phyloP scores from a whole-genome alignment of 2,888 invertebrate species.

The Aporophyla lueneburgensis region DNA sequence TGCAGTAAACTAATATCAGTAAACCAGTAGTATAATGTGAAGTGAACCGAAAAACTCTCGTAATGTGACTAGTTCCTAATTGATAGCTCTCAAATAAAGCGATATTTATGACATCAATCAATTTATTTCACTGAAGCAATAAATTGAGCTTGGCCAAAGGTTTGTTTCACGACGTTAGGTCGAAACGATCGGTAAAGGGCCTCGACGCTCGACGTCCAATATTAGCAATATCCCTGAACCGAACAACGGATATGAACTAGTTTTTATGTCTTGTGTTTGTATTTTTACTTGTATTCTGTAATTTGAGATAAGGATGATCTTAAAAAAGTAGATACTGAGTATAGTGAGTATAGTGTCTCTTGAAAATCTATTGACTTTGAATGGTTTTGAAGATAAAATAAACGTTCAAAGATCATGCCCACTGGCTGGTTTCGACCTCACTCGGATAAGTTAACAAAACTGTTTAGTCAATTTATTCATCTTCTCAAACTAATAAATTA shows the following conservation, averaged over 20 bases:
- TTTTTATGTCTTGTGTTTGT: slow-evolving; percentile 1
- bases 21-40: slow-evolving; percentile 5
- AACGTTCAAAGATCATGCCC: not conserved
- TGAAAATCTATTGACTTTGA: not conserved
- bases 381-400: not conserved
- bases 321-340: not conserved
- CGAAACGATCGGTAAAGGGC: slow-evolving; percentile 35
- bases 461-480: slow-evolving; percentile 29
- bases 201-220: slow-evolving; percentile 21
- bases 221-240: slow-evolving; percentile 37
- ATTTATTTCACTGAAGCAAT: slow-evolving; percentile 48
- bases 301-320: not conserved
- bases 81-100: slow-evolving; percentile 39
- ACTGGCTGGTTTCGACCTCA: not conserved
- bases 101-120: slow-evolving; percentile 47
- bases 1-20: not conserved
- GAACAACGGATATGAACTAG: slow-evolving; percentile 16
- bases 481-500: slow-evolving; percentile 16
- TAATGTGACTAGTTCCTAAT: slow-evolving; percentile 47
- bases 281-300: slow-evolving; percentile 8
- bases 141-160: slow-evolving; percentile 46
- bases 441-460: not conserved
- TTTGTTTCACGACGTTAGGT: slow-evolving; percentile 53
- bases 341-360: not conserved
- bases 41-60: slow-evolving; percentile 34